Evolutionary conservation across 1,140 invertebrate species (phyloP).

Genomic region (Ditylenchus dipsaci): DNA sequence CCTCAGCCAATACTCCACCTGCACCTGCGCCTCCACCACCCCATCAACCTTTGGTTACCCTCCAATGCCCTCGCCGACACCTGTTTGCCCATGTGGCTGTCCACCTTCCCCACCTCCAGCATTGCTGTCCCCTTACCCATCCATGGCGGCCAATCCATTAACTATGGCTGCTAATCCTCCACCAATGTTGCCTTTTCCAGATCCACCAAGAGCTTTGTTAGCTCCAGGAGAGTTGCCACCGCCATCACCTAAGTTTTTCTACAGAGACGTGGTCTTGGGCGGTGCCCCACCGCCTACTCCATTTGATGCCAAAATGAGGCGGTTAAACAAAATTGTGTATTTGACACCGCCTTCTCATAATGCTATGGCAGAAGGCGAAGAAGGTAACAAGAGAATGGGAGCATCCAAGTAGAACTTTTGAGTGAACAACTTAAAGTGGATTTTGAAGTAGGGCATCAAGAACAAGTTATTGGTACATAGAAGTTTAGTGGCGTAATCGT

Average conservation of each 20-base stretch:
- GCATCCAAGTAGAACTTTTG: no score
- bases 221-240: neutral
- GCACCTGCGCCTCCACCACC: constrained; percentile 9
- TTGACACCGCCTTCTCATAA: neutral
- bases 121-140: neutral
- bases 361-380: neutral
- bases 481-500: no score
- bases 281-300: neutral
- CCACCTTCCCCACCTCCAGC: neutral
- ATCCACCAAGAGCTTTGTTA: neutral
- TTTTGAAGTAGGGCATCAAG: no score
- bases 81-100: neutral
- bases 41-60: constrained; percentile 2
- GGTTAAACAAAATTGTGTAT: neutral
- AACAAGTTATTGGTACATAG: no score
- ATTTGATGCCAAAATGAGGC: constrained; percentile 1
- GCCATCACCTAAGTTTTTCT: neutral
- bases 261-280: neutral
- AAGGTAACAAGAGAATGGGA: no score
- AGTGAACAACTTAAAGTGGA: no score
- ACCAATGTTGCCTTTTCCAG: constrained; percentile 10
- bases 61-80: neutral
- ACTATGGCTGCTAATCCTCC: neutral
- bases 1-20: constrained; percentile 12
- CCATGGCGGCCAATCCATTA: neutral